Percentiles rank a stretch among this genome's conserved stretches.
Conservation (phyloP, 2,888 invertebrate species). For the Noctua pronuba region DNA sequence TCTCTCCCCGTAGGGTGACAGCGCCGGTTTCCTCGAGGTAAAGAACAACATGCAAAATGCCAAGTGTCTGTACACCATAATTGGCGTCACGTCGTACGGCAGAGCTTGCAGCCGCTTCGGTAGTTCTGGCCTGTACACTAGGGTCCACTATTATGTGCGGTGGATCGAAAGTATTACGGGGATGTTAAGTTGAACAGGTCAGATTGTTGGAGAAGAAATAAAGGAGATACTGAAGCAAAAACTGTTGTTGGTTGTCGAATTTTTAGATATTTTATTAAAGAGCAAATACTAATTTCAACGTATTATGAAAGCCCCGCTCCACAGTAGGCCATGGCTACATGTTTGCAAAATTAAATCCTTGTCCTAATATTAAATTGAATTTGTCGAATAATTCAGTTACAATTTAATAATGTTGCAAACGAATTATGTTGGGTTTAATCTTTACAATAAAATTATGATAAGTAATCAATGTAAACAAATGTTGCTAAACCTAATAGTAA, state of each 20-base stretch:
- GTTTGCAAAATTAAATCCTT: too few relatives aligned
- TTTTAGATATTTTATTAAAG: background rate
- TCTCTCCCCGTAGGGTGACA: constrained; percentile 41
- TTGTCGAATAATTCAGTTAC: background rate
- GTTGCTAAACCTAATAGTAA: too few relatives aligned
- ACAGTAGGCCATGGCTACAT: background rate
- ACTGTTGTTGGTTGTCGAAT: background rate
- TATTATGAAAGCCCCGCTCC: background rate
- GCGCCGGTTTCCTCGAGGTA: constrained; percentile 38
- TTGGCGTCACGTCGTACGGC: constrained; percentile 43
- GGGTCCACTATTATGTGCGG: constrained; percentile 85
- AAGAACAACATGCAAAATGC: background rate
- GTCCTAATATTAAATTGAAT: background rate
- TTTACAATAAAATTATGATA: background rate
- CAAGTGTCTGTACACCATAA: constrained; percentile 25
- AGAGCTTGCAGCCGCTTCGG: constrained; percentile 79
- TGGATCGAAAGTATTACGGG: constrained; percentile 78
- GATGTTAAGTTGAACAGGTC: background rate
- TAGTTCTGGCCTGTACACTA: constrained; percentile 90
- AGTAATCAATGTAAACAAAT: background rate
- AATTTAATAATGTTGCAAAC: background rate
- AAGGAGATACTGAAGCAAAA: background rate
- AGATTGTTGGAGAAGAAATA: background rate
- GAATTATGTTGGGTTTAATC: background rate
- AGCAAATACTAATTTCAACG: background rate